A percentile compares a stretch with the other conserved stretches of the same genome.
phyloP scores from a whole-genome alignment of 2,888 invertebrate species.

The Cantharis flavilabris region DNA sequence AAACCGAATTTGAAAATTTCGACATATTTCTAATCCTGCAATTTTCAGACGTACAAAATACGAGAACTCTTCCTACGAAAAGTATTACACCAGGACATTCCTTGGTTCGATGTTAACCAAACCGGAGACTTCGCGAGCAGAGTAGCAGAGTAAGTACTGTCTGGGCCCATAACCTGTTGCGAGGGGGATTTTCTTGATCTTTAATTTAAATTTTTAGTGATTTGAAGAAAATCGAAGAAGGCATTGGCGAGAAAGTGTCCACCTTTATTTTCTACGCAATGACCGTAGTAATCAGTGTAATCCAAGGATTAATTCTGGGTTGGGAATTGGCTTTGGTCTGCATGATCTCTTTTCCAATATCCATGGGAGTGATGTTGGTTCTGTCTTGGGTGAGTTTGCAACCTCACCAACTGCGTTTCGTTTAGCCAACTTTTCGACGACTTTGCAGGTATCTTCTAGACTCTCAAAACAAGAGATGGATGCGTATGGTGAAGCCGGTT shows the following conservation, averaged over 20 bases:
- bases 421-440: not conserved
- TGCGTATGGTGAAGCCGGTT: slow-evolving; percentile 75
- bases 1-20: not conserved
- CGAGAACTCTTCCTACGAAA: slow-evolving; percentile 68
- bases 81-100: slow-evolving; percentile 73
- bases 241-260: slow-evolving; percentile 80
- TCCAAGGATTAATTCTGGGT: slow-evolving; percentile 73
- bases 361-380: slow-evolving; percentile 66
- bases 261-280: slow-evolving; percentile 72
- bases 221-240: slow-evolving; percentile 77
- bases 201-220: slow-evolving; percentile 58
- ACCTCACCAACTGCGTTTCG: no score
- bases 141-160: slow-evolving; percentile 69
- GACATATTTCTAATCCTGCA: not conserved
- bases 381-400: slow-evolving; percentile 61
- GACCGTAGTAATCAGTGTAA: slow-evolving; percentile 68
- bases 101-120: slow-evolving; percentile 73
- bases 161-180: no score
- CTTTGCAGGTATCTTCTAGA: slow-evolving; percentile 62
- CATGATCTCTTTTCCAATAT: slow-evolving; percentile 71
- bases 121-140: slow-evolving; percentile 75
- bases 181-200: no score
- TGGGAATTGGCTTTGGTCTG: slow-evolving; percentile 83
- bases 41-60: slow-evolving; percentile 63
- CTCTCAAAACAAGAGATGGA: slow-evolving; percentile 69